Base-by-base conservation (phyloP, 2,888 invertebrate species). In the Erebia epiphron region DNA sequence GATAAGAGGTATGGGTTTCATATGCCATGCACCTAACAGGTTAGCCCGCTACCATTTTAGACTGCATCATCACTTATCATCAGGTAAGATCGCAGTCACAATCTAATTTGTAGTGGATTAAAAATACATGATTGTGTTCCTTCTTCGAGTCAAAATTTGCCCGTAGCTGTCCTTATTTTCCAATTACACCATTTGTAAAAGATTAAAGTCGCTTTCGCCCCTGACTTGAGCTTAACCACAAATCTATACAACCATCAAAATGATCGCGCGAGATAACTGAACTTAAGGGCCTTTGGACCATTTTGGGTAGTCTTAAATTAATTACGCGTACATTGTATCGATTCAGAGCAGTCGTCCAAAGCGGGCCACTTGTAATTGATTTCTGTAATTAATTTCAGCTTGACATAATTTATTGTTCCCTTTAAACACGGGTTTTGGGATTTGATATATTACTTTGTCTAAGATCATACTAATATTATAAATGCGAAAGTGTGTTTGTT, bases 241-340 rank as follows among this genome's bases (percentile, higher is more conserved):
- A 64, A 67, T 65, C 70, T 68, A 75, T 72, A 64, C 62, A 69
- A 72, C 73, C 72, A 76, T 70, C 72, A 74, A 69, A 76, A 72
- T 71, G 70, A 73, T 76, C 64, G 71, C 74, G 73, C 74, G 72
- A 72, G 75, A 75, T 73, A 74, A 69, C 72, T 68, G 66, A 73
- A 76, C 71, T 72, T 71, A 58, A 69, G 75, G 70, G 71, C 75
- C 67, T 72, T 73, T 68, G 60, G 73, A 67, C 73, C 75, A 75
- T 75, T 76, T 72, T 69, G 64, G 67, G 70, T 73, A 73, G 70
- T 69, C 64, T 75, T 60, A 69, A 71, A 76, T 76, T 76, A 73
- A 72, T 76, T 76, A 71, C 69, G 69, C 67, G 67, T 69, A 74
- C 68, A 57, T 65, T 58, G 61, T 52, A 73, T 68, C 61, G 52